Base-by-base conservation (phyloP, 2,888 invertebrate species). In the Apodemia hepburni region DNA sequence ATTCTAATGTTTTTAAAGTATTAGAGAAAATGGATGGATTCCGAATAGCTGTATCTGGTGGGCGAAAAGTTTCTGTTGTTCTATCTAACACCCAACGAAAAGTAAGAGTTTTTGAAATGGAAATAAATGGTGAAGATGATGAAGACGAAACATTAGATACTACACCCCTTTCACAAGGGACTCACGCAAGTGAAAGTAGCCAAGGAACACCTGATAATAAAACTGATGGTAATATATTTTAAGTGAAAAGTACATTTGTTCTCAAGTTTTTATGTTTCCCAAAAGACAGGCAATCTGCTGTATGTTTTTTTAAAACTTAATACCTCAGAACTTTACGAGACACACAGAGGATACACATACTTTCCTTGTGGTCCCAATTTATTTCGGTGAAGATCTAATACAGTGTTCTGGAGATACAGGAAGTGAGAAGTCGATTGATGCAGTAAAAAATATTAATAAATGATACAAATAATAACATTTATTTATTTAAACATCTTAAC, bases 41-140 rank as follows among this genome's bases (percentile, higher is more conserved):
- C 64, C 86, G 92, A 67, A 93, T 98, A 74, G 95, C 98, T 1
- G 98, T 98, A 3, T 97, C 97, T 58, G 98, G 98, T 0, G 94
- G 95, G 63, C 82, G 94, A 65, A 95, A 96, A 85, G 97, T 98
- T 9, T 95, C 97, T 9, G 96, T 98, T 51, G 94, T 98, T 59
- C 87, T 98, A 51, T 95, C 97, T 17, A 95, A 96, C 71, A 96
- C 94, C 73, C 91, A 92, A 62, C 94, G 96, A 65, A 96, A 97
- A 80, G 96, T 98, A 57, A 93, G 97, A 67, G 93, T 98, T 59
- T 97, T 97, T 79, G 97, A 98, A 82, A 98, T 98, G 95, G 98
- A 98, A 88, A 96, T 95, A 0, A 98, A 98, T 77, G 98, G 97
- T 29, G 97, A 97, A 64, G 98, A 98, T 68, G 98, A 97, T 63